Base-by-base conservation (phyloP, 1,140 invertebrate genomes). In the Euwallacea fornicatus region DNA sequence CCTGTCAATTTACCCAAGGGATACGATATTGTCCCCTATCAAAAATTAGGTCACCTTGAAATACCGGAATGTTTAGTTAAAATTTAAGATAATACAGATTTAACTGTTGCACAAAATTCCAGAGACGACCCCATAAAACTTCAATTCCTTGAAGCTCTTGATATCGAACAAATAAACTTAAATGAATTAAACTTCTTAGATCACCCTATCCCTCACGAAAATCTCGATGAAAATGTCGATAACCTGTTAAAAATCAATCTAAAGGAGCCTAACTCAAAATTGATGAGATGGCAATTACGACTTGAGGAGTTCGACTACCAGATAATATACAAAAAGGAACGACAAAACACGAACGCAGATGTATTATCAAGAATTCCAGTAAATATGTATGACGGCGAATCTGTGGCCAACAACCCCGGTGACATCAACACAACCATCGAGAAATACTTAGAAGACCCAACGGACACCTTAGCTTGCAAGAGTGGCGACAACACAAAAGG, bases 221-320 rank as follows among this genome's bases (percentile, higher is more conserved):
- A 62, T 42, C 11, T 42, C 1, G 21, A 33, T 16, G 3, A 66
- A 9, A 50, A 50, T n/a, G 61, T 66, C 50, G 56, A 59, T 7
- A 46, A 60, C 10, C 21, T 67, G n/a, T 33, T 33, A 33, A 33
- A 73, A 75, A 67, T n/a, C 59, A 42, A 73, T 9, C 73, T 81
- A 0, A 84, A 81, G 76, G 80, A 84, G 62, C 80, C 81, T 8
- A 77, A 72, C 0, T 79, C 76, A 33, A 72, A 81, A 72, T 71
- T 86, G 9, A 76, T 81, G 2, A 74, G 83, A 69, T 87, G 84
- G 84, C 46, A 78, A 53, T 64, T 80, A 10, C 60, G 73, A 70
- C 60, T 82, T 11, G 58, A 71, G n/a, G 80, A 84, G 67, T 86
- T 81, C 75, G 75, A 83, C 41, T 84, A 81, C 73, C 80, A 70